These are phyloP conservation scores for Zootermopsis nevadensis DNA, from an alignment of 2,888 invertebrate genomes.

Conservation along the genomic window DNA sequence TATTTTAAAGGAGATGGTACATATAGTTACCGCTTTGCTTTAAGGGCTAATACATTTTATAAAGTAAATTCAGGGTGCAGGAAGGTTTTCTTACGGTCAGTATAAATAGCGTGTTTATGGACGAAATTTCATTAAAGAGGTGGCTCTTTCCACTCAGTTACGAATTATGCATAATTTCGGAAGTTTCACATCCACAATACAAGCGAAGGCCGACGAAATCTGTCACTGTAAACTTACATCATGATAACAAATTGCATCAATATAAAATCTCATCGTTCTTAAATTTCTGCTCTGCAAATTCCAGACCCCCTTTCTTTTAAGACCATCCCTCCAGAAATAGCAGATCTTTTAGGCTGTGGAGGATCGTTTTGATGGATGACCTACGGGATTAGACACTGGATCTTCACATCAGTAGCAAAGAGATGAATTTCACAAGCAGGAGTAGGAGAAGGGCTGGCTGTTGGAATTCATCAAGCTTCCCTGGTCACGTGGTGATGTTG, in stretches of 20 bases:
- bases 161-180: too few species aligned
- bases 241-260: not conserved
- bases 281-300: slow-evolving; percentile 13
- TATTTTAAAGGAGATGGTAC: too few species aligned
- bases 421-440: slow-evolving; percentile 41
- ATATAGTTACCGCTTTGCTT: too few species aligned
- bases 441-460: slow-evolving; percentile 4
- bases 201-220: not conserved
- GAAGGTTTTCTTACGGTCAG: too few species aligned
- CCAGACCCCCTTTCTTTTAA: slow-evolving; percentile 9
- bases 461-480: slow-evolving; percentile 36
- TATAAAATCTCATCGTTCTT: slow-evolving; percentile 10
- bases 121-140: too few species aligned
- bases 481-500: slow-evolving; percentile 35
- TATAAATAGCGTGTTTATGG: too few species aligned
- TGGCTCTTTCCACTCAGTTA: too few species aligned
- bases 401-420: slow-evolving; percentile 43
- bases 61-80: too few species aligned
- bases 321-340: slow-evolving; percentile 1
- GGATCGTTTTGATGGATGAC: slow-evolving; percentile 43
- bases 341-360: slow-evolving; percentile 19
- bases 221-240: not conserved
- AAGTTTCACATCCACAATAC: too few species aligned
- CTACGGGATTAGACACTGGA: slow-evolving; percentile 36
- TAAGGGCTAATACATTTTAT: too few species aligned